phyloP scores from a whole-genome alignment of 1,140 invertebrate species.

The Drosophila chauvacae region DNA sequence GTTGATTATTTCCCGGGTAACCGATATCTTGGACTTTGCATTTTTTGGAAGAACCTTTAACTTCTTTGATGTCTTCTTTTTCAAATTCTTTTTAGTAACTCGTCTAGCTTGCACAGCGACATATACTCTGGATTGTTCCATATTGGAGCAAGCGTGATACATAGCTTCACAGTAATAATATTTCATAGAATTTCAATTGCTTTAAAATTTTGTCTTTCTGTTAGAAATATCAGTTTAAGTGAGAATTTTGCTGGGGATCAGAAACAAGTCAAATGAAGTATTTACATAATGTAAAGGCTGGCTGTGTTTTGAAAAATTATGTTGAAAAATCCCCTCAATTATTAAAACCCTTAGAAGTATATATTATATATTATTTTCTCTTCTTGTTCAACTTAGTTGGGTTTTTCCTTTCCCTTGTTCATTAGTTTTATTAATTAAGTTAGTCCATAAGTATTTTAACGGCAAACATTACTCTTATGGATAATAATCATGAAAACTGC shows the following conservation, averaged over 20 bases:
- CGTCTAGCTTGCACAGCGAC: not conserved
- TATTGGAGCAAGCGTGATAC: not conserved
- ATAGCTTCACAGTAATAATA: too few relatives aligned
- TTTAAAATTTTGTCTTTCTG: too few relatives aligned
- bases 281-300: too few relatives aligned
- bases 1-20: not conserved
- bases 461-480: not conserved
- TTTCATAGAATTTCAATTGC: not conserved
- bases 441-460: not conserved
- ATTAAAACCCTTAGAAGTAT: not conserved
- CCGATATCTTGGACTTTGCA: not conserved
- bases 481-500: not conserved
- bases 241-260: too few relatives aligned
- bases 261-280: too few relatives aligned
- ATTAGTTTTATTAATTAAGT: not conserved
- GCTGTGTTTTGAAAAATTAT: too few relatives aligned
- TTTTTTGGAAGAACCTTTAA: not conserved
- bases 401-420: not conserved
- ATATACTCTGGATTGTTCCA: not conserved
- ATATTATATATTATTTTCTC: not conserved
- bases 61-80: not conserved
- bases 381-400: not conserved
- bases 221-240: too few relatives aligned
- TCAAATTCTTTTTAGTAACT: not conserved
- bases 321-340: too few relatives aligned